These are phyloP conservation scores for Samia ricini DNA, from an alignment of 1,140 invertebrate genomes.

Conservation along the genomic window DNA sequence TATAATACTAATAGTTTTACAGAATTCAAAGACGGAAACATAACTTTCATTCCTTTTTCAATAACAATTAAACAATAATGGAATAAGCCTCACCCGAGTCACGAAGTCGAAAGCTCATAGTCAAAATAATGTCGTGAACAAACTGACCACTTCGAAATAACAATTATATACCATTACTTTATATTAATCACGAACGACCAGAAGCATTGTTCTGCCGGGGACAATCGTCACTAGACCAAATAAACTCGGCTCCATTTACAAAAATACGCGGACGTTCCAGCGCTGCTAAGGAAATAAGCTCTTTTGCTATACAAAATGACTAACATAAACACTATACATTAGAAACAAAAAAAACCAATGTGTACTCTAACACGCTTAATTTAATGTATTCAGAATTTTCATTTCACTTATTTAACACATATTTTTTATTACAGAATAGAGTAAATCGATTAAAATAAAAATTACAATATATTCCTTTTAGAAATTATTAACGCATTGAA, in stretches of 20 bases:
- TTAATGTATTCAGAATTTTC: too few species aligned
- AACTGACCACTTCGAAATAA: slow-evolving; percentile 31
- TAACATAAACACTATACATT: too few species aligned
- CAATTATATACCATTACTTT: slow-evolving; percentile 69
- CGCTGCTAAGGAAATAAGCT: slow-evolving; percentile 33
- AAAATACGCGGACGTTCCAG: slow-evolving; percentile 28
- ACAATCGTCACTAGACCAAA: slow-evolving; percentile 73
- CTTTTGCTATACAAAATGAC: background rate
- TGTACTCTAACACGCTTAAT: too few species aligned
- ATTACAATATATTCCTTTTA: too few species aligned
- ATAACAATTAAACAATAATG: slow-evolving; percentile 46
- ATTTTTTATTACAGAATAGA: too few species aligned
- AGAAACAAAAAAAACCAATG: too few species aligned
- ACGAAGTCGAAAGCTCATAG: slow-evolving; percentile 62
- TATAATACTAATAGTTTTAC: background rate
- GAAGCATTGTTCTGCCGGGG: slow-evolving; percentile 61
- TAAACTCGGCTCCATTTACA: slow-evolving; percentile 53
- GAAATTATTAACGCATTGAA: too few species aligned
- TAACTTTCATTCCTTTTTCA: slow-evolving; percentile 31
- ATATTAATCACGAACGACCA: slow-evolving; percentile 56
- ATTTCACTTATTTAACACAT: too few species aligned
- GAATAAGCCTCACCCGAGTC: slow-evolving; percentile 59
- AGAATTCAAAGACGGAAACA: background rate
- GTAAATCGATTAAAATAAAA: too few species aligned
- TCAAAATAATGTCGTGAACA: slow-evolving; percentile 61